Conservation (phyloP, 2,888 invertebrate species). For the Caenorhabditis macrosperma region DNA sequence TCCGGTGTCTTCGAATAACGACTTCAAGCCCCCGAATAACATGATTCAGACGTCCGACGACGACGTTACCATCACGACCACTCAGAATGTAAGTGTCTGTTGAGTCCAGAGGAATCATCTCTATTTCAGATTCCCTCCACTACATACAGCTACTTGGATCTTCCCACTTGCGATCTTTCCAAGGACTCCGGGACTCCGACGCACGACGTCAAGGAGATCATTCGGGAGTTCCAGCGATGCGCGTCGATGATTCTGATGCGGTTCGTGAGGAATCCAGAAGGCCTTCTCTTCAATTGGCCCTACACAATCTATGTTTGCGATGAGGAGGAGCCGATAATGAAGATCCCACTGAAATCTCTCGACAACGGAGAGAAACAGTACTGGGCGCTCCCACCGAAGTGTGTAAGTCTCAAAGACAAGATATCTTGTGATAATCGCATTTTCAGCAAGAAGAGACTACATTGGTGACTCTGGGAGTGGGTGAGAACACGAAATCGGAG, state of each 20-base stretch:
- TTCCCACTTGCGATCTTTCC: conserved; percentile 16
- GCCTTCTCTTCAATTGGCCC: conserved; percentile 46
- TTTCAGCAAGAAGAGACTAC: conserved; percentile 38
- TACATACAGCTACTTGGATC: conserved; percentile 26
- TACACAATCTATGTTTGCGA: conserved; percentile 53
- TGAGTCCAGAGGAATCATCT: neutral
- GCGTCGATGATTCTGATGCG: conserved; percentile 34
- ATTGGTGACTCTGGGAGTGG: conserved; percentile 23
- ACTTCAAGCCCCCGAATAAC: conserved; percentile 1
- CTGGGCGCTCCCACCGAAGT: conserved; percentile 41
- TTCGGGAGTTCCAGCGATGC: conserved; percentile 29
- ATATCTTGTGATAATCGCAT: neutral
- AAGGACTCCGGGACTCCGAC: conserved; percentile 11
- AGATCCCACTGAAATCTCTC: conserved; percentile 34
- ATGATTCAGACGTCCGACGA: conserved; percentile 8
- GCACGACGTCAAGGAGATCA: neutral
- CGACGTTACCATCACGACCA: conserved; percentile 27
- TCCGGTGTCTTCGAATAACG: neutral
- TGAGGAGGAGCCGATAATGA: conserved; percentile 25
- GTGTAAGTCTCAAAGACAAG: conserved; percentile 16
- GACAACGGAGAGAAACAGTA: conserved; percentile 37
- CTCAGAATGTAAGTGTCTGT: conserved; percentile 17
- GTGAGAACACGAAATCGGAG: conserved; percentile 23
- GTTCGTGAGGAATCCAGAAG: conserved; percentile 32
- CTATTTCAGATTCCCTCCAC: conserved; percentile 21